Conservation (phyloP, 2,797 vertebrate genomes). For the Cheirogaleus major region DNA sequence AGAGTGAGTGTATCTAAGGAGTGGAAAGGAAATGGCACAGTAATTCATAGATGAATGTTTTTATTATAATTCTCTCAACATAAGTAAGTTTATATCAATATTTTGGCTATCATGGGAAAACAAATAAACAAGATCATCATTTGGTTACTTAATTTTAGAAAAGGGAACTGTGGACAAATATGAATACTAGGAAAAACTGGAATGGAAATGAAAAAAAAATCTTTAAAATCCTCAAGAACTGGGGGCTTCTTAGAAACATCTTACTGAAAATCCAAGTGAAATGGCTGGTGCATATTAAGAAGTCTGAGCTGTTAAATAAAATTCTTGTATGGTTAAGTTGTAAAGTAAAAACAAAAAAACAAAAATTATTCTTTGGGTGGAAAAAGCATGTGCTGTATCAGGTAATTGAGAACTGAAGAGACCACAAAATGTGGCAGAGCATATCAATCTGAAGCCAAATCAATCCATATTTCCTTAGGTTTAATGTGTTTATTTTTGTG, state of each 20-base stretch:
- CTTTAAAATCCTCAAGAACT: neutral
- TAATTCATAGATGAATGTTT: neutral
- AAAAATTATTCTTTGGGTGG: neutral
- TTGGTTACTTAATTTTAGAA: slow-evolving; percentile 42
- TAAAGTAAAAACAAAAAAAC: neutral
- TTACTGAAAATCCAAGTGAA: neutral
- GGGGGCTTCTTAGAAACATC: neutral
- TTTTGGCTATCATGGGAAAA: neutral
- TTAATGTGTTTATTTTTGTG: neutral
- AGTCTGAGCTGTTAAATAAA: neutral
- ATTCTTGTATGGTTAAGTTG: neutral
- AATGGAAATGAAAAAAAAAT: neutral
- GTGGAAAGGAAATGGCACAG: neutral
- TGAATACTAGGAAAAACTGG: neutral
- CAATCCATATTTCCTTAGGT: neutral
- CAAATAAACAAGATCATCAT: neutral
- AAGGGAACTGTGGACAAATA: neutral
- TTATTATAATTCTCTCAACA: neutral
- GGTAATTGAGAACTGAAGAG: neutral
- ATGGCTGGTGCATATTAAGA: neutral
- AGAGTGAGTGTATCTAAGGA: neutral
- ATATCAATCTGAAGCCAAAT: neutral
- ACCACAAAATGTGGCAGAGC: neutral
- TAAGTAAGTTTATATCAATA: slow-evolving; percentile 8
- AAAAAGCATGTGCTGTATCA: neutral